A percentile compares a stretch with the other conserved stretches of the same genome.
Conservation (phyloP, 2,113 vertebrate species). For the Bucco capensis region DNA sequence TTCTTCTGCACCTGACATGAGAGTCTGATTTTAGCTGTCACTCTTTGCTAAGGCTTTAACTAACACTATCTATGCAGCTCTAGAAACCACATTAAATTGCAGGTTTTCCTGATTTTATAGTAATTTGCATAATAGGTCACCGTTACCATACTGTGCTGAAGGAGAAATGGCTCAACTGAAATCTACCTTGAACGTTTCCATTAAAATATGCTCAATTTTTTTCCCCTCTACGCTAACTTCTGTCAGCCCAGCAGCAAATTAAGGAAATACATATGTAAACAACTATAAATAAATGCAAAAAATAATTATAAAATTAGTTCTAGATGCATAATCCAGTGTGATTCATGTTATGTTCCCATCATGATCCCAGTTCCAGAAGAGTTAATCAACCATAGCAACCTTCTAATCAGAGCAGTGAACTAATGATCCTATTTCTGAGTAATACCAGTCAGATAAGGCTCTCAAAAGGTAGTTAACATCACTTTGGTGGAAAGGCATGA, state of each 20-base stretch:
- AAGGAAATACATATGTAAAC: constrained; percentile 72
- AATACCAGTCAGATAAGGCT: constrained; percentile 83
- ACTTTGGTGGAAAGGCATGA: constrained; percentile 79
- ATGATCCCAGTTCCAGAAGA: constrained; percentile 76
- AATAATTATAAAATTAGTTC: constrained; percentile 80
- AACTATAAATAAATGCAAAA: constrained; percentile 66
- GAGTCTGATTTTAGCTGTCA: not conserved
- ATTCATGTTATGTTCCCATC: constrained; percentile 70
- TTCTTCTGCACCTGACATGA: not conserved
- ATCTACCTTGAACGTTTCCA: constrained; percentile 20
- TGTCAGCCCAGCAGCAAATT: constrained; percentile 25
- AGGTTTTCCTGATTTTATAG: constrained; percentile 56
- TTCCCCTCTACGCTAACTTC: not conserved
- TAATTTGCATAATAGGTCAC: constrained; percentile 59
- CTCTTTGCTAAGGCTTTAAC: constrained; percentile 4
- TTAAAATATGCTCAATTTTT: constrained; percentile 21
- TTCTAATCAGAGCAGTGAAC: constrained; percentile 81
- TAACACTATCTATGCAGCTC: constrained; percentile 22
- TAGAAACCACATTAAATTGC: constrained; percentile 55
- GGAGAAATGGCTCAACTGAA: constrained; percentile 35
- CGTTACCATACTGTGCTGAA: constrained; percentile 22
- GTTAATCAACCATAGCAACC: constrained; percentile 80
- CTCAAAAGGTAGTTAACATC: constrained; percentile 85
- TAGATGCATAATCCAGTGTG: constrained; percentile 63
- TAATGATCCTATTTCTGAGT: constrained; percentile 82